A percentile compares a stretch with the other conserved stretches of the same genome.
Conservation (phyloP, 2,888 invertebrate genomes). For the Apomyelois bistriatella region DNA sequence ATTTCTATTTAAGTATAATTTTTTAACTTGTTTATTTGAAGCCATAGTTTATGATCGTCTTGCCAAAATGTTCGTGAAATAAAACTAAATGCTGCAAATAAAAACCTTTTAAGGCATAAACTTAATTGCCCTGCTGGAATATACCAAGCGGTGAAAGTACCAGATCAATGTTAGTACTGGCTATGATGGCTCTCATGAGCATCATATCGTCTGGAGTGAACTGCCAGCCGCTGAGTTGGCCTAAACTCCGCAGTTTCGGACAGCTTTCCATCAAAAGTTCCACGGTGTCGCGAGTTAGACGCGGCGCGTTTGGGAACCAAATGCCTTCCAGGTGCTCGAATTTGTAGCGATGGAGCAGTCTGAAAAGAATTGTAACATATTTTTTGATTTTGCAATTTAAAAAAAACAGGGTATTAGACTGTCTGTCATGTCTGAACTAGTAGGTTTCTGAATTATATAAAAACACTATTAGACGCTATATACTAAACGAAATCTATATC, state of each 20-base stretch:
- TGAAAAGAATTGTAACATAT: constrained; percentile 44
- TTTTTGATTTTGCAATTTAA: no score
- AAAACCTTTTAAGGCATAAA: background rate
- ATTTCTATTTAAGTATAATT: no score
- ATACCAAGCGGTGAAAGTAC: constrained; percentile 82
- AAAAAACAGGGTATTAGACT: no score
- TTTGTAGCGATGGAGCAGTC: constrained; percentile 83
- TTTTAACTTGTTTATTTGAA: no score
- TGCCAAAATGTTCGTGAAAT: no score
- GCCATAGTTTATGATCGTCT: no score
- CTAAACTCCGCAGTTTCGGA: constrained; percentile 82
- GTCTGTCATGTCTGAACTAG: no score
- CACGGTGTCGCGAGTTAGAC: constrained; percentile 81
- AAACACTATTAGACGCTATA: no score
- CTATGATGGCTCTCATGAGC: constrained; percentile 81
- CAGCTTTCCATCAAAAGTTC: constrained; percentile 84
- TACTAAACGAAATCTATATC: no score
- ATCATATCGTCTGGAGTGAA: constrained; percentile 84
- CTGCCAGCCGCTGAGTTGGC: constrained; percentile 85
- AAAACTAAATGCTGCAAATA: background rate
- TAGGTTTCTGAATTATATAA: no score
- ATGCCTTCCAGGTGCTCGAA: constrained; percentile 83
- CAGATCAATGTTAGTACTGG: constrained; percentile 83
- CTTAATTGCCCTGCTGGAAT: constrained; percentile 62
- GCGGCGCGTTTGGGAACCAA: constrained; percentile 85